These are phyloP conservation scores for Denticeps clupeoides DNA, from an alignment of 2,797 vertebrate species.

Conservation along the genomic window DNA sequence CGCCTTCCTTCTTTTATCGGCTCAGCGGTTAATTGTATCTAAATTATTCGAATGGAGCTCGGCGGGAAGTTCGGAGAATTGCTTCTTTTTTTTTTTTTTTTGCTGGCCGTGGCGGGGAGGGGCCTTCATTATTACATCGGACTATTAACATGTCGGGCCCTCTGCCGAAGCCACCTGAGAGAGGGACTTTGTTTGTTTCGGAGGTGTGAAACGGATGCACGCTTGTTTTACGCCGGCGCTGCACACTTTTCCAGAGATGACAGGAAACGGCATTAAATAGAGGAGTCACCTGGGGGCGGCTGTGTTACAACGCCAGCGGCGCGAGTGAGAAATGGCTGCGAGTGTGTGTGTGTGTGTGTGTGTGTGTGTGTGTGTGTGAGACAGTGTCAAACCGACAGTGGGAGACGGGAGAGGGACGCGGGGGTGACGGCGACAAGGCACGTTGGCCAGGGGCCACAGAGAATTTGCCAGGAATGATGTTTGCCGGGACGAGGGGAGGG, in stretches of 20 bases:
- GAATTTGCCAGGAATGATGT: constrained; percentile 31
- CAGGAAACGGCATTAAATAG: constrained; percentile 13
- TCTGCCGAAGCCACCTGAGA: too few species aligned
- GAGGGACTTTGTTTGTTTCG: constrained; percentile 22
- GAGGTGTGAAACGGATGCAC: constrained; percentile 26
- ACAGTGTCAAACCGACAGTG: constrained; percentile 18
- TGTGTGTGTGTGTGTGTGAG: too few species aligned
- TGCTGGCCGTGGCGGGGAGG: too few species aligned
- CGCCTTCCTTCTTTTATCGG: constrained; percentile 5
- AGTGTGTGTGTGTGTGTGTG: too few species aligned
- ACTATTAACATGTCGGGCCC: too few species aligned
- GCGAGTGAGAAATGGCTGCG: constrained; percentile 24
- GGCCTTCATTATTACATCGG: too few species aligned
- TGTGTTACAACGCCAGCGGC: constrained; percentile 3
- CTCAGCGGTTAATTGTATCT: constrained; percentile 12
- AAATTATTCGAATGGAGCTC: constrained; percentile 1
- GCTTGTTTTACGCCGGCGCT: constrained; percentile 20
- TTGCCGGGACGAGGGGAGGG: too few species aligned
- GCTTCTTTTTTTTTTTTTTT: too few species aligned
- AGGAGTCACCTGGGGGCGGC: constrained; percentile 13
- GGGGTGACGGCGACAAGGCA: constrained; percentile 8
- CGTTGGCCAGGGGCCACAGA: constrained; percentile 19
- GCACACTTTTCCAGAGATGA: constrained; percentile 11
- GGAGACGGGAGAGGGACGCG: constrained; percentile 10
- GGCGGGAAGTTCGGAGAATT: too few species aligned